Evolutionary conservation across 2,888 invertebrate species (phyloP).

Genomic region (Heteromyza rotundicornis): DNA sequence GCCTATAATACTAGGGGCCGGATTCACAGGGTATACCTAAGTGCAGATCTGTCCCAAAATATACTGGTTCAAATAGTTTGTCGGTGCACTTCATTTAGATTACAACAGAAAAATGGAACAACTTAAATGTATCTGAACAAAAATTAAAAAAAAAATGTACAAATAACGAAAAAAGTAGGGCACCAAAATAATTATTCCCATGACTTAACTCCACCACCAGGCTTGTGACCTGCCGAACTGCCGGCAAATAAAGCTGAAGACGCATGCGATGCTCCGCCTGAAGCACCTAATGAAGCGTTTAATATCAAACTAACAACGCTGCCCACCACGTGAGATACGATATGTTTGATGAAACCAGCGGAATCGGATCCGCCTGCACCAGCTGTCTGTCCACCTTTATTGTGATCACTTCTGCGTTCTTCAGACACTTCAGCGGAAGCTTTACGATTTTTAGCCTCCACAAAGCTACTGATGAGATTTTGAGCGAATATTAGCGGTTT

Average conservation of each 20-base stretch:
- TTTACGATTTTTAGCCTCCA: slow-evolving; percentile 52
- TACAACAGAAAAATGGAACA: too few relatives aligned
- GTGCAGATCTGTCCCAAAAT: too few relatives aligned
- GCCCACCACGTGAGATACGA: slow-evolving; percentile 56
- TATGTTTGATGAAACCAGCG: slow-evolving; percentile 56
- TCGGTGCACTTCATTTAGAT: too few relatives aligned
- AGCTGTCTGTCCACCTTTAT: background rate
- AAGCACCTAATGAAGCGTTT: slow-evolving; percentile 57
- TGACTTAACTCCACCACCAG: slow-evolving; percentile 14
- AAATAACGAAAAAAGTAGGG: too few relatives aligned
- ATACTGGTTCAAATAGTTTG: too few relatives aligned
- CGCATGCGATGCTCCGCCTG: slow-evolving; percentile 57
- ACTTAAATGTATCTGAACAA: background rate
- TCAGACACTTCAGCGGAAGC: slow-evolving; percentile 36
- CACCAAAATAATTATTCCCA: slow-evolving; percentile 30
- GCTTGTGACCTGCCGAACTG: slow-evolving; percentile 8
- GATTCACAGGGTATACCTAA: too few relatives aligned
- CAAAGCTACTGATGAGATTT: slow-evolving; percentile 51
- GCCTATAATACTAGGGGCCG: too few relatives aligned
- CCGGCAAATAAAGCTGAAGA: slow-evolving; percentile 44
- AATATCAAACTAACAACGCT: slow-evolving; percentile 53
- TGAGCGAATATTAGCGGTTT: slow-evolving; percentile 55
- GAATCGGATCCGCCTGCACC: slow-evolving; percentile 49
- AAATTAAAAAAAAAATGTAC: slow-evolving; percentile 7
- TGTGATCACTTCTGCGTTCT: slow-evolving; percentile 35